A percentile compares a stretch with the other conserved stretches of the same genome.
Conservation (phyloP, 1,140 invertebrate species). For the Marisa cornuarietis region DNA sequence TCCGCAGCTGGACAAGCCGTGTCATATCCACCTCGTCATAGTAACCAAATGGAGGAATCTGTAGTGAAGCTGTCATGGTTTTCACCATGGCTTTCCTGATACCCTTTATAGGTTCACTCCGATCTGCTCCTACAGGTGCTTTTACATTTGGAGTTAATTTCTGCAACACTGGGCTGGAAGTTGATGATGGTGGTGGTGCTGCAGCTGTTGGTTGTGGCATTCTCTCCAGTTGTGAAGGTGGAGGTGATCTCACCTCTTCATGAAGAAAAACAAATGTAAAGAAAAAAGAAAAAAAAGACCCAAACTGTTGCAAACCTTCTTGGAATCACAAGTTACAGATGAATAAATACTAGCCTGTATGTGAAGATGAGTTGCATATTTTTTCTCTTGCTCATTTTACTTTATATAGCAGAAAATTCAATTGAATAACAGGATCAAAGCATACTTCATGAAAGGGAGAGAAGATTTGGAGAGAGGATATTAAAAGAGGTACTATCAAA, state of each 20-base stretch:
- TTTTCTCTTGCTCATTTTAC: too few species aligned
- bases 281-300: too few species aligned
- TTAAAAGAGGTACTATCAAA: too few species aligned
- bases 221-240: slow-evolving; percentile 22
- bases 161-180: slow-evolving; percentile 7
- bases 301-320: too few species aligned
- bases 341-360: too few species aligned
- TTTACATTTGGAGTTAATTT: slow-evolving; percentile 17
- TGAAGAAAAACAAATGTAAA: neutral
- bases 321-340: too few species aligned
- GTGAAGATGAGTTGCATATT: too few species aligned
- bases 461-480: too few species aligned
- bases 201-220: slow-evolving; percentile 60
- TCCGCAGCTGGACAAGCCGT: slow-evolving; percentile 77
- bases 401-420: too few species aligned
- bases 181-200: neutral
- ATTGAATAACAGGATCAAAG: too few species aligned
- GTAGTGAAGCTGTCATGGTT: slow-evolving; percentile 90
- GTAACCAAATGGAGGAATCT: slow-evolving; percentile 71
- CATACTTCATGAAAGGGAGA: too few species aligned
- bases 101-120: slow-evolving; percentile 73
- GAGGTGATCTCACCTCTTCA: slow-evolving; percentile 4
- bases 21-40: slow-evolving; percentile 77
- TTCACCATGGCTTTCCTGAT: slow-evolving; percentile 91
- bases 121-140: slow-evolving; percentile 54